Evolutionary conservation across 2,113 vertebrate genomes (phyloP).

Genomic region (Nipponia nippon): DNA sequence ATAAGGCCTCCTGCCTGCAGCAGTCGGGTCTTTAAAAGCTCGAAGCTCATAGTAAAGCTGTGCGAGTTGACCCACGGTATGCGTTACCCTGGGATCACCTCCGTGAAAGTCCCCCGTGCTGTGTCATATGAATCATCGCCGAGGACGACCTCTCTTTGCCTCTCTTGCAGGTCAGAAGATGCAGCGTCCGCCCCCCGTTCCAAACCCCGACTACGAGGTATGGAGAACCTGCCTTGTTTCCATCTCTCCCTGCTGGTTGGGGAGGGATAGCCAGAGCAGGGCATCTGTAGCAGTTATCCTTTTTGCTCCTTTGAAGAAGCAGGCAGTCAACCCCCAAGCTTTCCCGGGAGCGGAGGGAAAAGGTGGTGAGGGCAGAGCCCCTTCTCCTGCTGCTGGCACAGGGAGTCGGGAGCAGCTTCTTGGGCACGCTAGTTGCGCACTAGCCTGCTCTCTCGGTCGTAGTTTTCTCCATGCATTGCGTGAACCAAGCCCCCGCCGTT

Average conservation of each 20-base stretch:
- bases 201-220: constrained; percentile 83
- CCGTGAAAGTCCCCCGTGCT: accelerated
- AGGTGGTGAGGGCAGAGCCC: neutral
- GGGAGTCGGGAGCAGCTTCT: neutral
- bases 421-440: accelerated
- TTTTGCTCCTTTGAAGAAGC: neutral
- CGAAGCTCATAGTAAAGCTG: neutral
- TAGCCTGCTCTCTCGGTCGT: neutral
- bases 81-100: too few relatives aligned
- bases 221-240: neutral
- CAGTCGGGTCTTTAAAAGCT: neutral
- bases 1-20: neutral
- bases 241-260: neutral
- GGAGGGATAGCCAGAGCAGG: neutral
- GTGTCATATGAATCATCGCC: neutral
- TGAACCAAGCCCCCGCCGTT: neutral
- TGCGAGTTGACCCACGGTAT: accelerated
- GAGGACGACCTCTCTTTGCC: neutral
- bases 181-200: constrained; percentile 77
- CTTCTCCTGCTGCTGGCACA: neutral
- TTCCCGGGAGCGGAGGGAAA: neutral
- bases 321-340: neutral
- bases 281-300: neutral
- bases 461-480: accelerated
- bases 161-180: constrained; percentile 62